A percentile compares a stretch with the other conserved stretches of the same genome.
phyloP scores from a whole-genome alignment of 1,140 invertebrate species.

The Caenorhabditis tropicalis region DNA sequence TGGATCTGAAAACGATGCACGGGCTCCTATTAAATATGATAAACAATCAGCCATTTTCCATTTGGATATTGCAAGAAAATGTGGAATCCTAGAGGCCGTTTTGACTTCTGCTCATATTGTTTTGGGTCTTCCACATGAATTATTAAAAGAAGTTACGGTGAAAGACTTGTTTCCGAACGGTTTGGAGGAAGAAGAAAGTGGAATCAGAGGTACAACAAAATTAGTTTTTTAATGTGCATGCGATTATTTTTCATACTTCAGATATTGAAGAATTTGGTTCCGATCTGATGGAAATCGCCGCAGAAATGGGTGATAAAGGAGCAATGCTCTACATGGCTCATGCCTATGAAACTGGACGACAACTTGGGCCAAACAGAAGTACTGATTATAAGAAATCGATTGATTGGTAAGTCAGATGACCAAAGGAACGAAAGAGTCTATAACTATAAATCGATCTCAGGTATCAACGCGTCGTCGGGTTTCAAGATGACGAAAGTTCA shows the following conservation, averaged over 20 bases:
- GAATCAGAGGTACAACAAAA: slow-evolving; percentile 33
- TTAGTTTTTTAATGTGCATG: too few species aligned
- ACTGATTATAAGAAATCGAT: slow-evolving; percentile 73
- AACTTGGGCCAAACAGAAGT: slow-evolving; percentile 37
- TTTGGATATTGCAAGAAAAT: slow-evolving; percentile 75
- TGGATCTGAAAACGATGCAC: slow-evolving; percentile 1
- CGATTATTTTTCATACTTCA: neutral
- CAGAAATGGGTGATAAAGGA: slow-evolving; percentile 74
- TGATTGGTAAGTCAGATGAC: slow-evolving; percentile 73
- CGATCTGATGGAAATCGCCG: slow-evolving; percentile 74
- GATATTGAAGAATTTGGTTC: slow-evolving; percentile 73
- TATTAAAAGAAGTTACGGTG: slow-evolving; percentile 73
- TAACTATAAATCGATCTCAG: too few species aligned
- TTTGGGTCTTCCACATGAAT: slow-evolving; percentile 74
- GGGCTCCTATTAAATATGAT: slow-evolving; percentile 72
- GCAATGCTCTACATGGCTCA: slow-evolving; percentile 76
- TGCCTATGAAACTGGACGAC: slow-evolving; percentile 74
- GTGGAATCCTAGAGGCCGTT: slow-evolving; percentile 76
- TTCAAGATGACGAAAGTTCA: slow-evolving; percentile 73
- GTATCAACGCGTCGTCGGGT: slow-evolving; percentile 65
- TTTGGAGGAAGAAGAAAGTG: slow-evolving; percentile 37
- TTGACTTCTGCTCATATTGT: slow-evolving; percentile 73
- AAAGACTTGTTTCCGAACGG: slow-evolving; percentile 51
- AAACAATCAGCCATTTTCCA: slow-evolving; percentile 76
- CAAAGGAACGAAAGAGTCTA: too few species aligned